phyloP scores from a whole-genome alignment of 2,888 invertebrate genomes.

The Nysson spinosus region DNA sequence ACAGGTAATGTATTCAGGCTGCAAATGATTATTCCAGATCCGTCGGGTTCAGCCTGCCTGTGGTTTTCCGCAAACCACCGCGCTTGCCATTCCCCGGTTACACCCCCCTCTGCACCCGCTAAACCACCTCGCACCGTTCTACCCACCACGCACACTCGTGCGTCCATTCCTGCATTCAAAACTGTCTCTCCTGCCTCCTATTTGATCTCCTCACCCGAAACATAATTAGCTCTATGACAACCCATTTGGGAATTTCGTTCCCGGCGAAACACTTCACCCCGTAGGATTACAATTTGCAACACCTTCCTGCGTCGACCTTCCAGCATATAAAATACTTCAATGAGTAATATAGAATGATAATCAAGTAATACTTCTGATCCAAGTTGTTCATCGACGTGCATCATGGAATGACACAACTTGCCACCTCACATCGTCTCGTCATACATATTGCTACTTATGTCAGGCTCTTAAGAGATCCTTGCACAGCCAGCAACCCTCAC shows the following conservation, averaged over 20 bases:
- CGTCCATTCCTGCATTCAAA: conserved; percentile 52
- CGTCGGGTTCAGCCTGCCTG: conserved; percentile 68
- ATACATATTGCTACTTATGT: conserved; percentile 30
- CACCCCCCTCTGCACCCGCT: conserved; percentile 40
- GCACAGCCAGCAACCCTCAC: conserved; percentile 27
- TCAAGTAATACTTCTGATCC: too few species aligned
- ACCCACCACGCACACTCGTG: conserved; percentile 35
- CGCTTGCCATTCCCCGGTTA: conserved; percentile 59
- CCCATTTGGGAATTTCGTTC: conserved; percentile 41
- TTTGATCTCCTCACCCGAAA: conserved; percentile 68
- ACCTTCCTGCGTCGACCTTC: background rate
- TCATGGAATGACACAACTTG: conserved; percentile 23
- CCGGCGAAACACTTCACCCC: conserved; percentile 17
- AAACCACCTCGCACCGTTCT: conserved; percentile 7
- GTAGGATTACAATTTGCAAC: background rate
- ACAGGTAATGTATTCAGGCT: conserved; percentile 74
- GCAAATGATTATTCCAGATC: conserved; percentile 75
- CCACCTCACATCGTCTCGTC: conserved; percentile 35
- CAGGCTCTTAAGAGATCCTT: conserved; percentile 25
- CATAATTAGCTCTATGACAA: conserved; percentile 57
- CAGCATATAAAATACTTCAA: too few species aligned
- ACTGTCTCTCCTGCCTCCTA: conserved; percentile 55
- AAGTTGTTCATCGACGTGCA: conserved; percentile 1
- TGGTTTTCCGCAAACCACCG: conserved; percentile 69
- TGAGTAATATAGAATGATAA: too few species aligned